Evolutionary conservation across 2,797 vertebrate species (phyloP).

Genomic region (Moxostoma hubbsi): DNA sequence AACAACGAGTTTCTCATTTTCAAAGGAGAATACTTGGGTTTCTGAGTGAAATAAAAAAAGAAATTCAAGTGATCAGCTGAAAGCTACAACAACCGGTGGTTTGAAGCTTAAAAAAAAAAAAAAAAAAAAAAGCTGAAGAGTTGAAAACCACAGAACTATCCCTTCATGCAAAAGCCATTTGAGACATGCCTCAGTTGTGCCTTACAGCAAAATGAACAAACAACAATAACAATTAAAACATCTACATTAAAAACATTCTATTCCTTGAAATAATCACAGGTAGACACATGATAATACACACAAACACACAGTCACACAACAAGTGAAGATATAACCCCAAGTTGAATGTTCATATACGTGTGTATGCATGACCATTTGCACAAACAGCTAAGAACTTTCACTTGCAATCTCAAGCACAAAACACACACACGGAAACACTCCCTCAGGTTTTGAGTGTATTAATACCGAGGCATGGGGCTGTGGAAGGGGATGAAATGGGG

Average conservation of each 20-base stretch:
- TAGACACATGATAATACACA: neutral
- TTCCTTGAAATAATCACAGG: neutral
- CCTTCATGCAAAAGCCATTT: too few relatives aligned
- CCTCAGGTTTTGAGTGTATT: slow-evolving; percentile 50
- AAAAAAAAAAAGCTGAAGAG: too few relatives aligned
- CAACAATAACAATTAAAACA: too few relatives aligned
- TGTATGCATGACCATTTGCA: neutral
- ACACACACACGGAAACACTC: slow-evolving; percentile 37
- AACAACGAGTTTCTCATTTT: too few relatives aligned
- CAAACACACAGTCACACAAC: slow-evolving; percentile 33
- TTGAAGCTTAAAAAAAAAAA: too few relatives aligned
- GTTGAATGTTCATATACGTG: neutral
- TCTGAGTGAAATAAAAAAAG: too few relatives aligned
- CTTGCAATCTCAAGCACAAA: slow-evolving; percentile 17
- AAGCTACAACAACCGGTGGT: too few relatives aligned
- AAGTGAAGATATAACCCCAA: neutral
- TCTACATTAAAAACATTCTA: neutral
- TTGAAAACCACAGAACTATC: too few relatives aligned
- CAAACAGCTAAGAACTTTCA: neutral
- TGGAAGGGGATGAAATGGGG: slow-evolving; percentile 72
- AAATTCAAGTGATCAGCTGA: too few relatives aligned
- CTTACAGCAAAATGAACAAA: too few relatives aligned
- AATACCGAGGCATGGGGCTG: slow-evolving; percentile 60
- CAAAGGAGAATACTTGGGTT: too few relatives aligned
- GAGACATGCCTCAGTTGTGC: too few relatives aligned